Conservation (phyloP, 2,113 vertebrate genomes). For the Cervus canadensis region DNA sequence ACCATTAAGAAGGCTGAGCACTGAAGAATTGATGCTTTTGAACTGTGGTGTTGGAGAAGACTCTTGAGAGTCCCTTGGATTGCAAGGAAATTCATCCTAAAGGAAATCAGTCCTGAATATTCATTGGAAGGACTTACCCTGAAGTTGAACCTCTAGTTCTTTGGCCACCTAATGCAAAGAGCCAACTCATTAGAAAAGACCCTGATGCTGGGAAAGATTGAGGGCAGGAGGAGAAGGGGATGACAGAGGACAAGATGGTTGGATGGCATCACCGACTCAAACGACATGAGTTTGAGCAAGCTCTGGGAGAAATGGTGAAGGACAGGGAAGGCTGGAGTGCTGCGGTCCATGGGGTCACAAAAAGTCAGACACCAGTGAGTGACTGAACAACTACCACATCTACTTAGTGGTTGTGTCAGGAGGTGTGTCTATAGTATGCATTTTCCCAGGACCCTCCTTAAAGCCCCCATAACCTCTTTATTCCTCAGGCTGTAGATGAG, state of each 20-base stretch:
- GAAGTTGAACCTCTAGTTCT: neutral
- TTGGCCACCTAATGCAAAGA: neutral
- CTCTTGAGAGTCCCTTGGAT: neutral
- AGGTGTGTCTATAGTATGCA: neutral
- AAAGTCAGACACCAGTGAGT: neutral
- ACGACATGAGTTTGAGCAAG: neutral
- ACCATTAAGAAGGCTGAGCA: neutral
- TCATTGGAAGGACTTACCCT: neutral
- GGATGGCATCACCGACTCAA: neutral
- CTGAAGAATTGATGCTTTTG: neutral
- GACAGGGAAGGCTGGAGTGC: neutral
- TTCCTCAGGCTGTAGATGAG: conserved; percentile 16
- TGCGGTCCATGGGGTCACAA: neutral
- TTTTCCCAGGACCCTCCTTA: conserved; percentile 2
- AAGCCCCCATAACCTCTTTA: conserved; percentile 53
- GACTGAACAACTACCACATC: neutral
- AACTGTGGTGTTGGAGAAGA: neutral
- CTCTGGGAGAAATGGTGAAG: neutral
- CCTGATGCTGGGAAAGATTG: neutral
- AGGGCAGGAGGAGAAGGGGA: neutral
- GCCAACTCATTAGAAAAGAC: neutral
- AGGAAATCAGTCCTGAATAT: neutral
- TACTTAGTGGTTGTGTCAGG: neutral
- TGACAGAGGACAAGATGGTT: neutral
- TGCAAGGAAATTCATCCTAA: neutral